Evolutionary conservation across 2,113 vertebrate genomes (phyloP).

Genomic region (Mola mola): DNA sequence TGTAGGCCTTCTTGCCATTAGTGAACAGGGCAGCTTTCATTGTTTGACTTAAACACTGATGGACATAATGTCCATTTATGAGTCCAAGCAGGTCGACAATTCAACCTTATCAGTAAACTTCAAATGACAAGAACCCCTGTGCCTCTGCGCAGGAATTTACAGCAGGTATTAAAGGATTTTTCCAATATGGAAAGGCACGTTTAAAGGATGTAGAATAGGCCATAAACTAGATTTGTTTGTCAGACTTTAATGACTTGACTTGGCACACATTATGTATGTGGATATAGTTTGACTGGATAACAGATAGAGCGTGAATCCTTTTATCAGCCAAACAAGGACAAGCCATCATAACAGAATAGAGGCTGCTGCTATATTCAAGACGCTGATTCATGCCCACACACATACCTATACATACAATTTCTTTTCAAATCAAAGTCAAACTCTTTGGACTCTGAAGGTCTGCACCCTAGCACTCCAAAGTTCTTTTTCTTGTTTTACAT

Average conservation of each 20-base stretch:
- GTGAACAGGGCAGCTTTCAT: no score
- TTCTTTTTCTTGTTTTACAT: background rate
- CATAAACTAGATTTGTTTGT: conserved; percentile 73
- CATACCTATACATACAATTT: background rate
- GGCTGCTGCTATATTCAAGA: conserved; percentile 4
- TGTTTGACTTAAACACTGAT: conserved; percentile 1
- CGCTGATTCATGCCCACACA: background rate
- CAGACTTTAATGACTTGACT: conserved; percentile 63
- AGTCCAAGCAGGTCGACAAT: conserved; percentile 30
- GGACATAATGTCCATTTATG: background rate
- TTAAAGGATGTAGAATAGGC: conserved; percentile 68
- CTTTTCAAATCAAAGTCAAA: conserved; percentile 18
- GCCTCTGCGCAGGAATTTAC: conserved; percentile 65
- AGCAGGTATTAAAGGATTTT: conserved; percentile 63
- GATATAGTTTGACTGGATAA: conserved; percentile 6
- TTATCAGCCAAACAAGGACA: no score
- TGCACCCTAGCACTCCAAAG: background rate
- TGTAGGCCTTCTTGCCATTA: no score
- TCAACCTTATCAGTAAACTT: conserved; percentile 45
- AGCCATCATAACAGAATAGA: conserved; percentile 42
- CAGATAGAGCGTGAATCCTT: no score
- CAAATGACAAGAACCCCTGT: conserved; percentile 49
- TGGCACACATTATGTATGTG: conserved; percentile 35
- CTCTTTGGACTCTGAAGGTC: background rate
- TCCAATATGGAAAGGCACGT: conserved; percentile 59